A percentile compares a stretch with the other conserved stretches of the same genome.
Conservation (phyloP, 1,140 invertebrate species). For the Drosophila leontia region DNA sequence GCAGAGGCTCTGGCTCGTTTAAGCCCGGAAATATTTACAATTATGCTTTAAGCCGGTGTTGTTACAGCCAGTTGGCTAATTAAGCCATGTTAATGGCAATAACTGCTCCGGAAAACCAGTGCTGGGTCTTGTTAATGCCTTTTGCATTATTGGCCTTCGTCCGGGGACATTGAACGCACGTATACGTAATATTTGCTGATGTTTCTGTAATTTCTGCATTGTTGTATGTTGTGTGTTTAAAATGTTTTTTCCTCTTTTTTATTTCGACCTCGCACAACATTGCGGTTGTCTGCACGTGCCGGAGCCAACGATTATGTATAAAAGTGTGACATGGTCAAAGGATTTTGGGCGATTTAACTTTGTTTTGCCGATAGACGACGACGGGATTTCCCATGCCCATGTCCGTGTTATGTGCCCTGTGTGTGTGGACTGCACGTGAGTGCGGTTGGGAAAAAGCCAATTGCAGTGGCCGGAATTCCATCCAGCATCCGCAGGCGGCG, state of each 20-base stretch:
- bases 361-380: conserved; percentile 47
- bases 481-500: conserved; percentile 10
- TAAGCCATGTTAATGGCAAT: conserved; percentile 73
- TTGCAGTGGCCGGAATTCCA: conserved; percentile 35
- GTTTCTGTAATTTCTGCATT: conserved; percentile 38
- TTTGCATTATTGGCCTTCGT: conserved; percentile 65
- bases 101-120: conserved; percentile 56
- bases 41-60: conserved; percentile 64
- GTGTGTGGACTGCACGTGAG: conserved; percentile 40
- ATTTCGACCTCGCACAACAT: conserved; percentile 48
- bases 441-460: conserved; percentile 40
- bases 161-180: conserved; percentile 50
- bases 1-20: conserved; percentile 4
- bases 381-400: neutral
- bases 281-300: conserved; percentile 74
- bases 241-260: conserved; percentile 3
- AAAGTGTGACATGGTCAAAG: conserved; percentile 66
- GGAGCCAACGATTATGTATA: conserved; percentile 54
- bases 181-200: conserved; percentile 62
- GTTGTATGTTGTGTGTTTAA: conserved; percentile 8
- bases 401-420: neutral
- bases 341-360: conserved; percentile 67
- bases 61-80: conserved; percentile 71
- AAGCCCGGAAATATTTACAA: conserved; percentile 58
- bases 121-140: conserved; percentile 59